These are phyloP conservation scores for Plecotus auritus DNA, from an alignment of 2,113 vertebrate genomes.

Conservation along the genomic window DNA sequence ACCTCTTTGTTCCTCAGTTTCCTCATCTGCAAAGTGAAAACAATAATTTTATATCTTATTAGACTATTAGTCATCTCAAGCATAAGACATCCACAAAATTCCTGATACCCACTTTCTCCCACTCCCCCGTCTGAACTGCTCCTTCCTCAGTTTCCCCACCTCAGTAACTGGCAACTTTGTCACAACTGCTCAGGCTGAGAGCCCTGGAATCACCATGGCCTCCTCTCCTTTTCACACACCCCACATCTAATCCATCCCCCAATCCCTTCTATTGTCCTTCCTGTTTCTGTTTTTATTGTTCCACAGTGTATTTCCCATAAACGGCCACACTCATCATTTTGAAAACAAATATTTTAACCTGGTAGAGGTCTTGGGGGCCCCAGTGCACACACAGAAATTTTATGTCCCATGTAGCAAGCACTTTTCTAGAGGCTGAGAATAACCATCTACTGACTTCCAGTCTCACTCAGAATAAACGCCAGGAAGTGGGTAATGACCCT, in stretches of 20 bases:
- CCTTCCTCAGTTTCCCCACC: neutral
- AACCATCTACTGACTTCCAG: neutral
- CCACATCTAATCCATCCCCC: neutral
- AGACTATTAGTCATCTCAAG: neutral
- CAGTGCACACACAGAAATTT: too few relatives aligned
- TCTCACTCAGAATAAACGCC: neutral
- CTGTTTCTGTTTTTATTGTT: neutral
- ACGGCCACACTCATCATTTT: neutral
- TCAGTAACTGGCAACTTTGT: neutral
- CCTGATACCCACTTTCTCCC: neutral
- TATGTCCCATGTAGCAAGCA: too few relatives aligned
- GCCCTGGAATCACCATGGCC: neutral
- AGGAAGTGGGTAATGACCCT: neutral
- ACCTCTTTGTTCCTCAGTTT: neutral
- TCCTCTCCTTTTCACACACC: neutral
- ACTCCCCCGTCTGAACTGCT: neutral
- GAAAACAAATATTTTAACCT: neutral
- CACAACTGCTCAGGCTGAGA: neutral
- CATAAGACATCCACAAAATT: neutral
- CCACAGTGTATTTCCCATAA: neutral
- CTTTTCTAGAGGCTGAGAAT: neutral
- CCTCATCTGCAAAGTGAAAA: neutral
- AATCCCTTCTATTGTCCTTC: neutral
- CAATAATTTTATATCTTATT: neutral
- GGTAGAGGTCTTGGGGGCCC: too few relatives aligned